Evolutionary conservation across 1,140 invertebrate species (phyloP), one percentile per base, ranked within the genome.

Genomic region (Atta colombica): DNA sequence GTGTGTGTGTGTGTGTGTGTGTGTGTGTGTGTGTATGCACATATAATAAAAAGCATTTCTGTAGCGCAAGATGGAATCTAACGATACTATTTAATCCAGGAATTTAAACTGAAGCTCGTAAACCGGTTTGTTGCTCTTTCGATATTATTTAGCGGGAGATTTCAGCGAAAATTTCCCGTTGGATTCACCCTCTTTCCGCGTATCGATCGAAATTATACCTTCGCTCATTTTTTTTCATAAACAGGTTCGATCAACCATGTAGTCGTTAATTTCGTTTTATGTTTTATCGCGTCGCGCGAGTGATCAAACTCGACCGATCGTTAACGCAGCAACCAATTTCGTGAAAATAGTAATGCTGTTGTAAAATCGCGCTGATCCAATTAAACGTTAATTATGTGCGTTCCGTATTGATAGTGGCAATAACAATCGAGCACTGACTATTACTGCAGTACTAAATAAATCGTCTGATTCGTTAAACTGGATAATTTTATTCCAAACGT

Each of bases 211-310:
- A 81, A 58, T 81, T 82, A 81, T 21, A 60, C 3, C 35, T 39
- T 14, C 18, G 66, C 18, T 60, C 49, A 74, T 82, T 18, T 25
- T 74, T 82, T 82, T 74, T 82, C 68, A 82, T 74, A 82, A 82
- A 82, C 55, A 74, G 8, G 18, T 68, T 72, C n/a, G 16, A 31
- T 21, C 49, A 25, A 60, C 21, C 78, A 65, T 31, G 18, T 18
- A 12, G 31, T 74, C 80, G 60, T 78, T 85, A 77, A 77, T 85
- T 66, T n/a, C 82, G 60, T 49, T 85, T 65, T 87, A 18, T 25
- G 53, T 71, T 87, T 74, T 82, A 75, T 75, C 35, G 51, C n/a
- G 55, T 51, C 25, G 58, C 39, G 14, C 16, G 12, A 75, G n/a
- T 21, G 86, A 85, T 87, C 69, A 63, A 58, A 69, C 66, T 69